A percentile compares a stretch with the other conserved stretches of the same genome.
phyloP scores from a whole-genome alignment of 2,888 invertebrate species.

The Spodoptera exigua region DNA sequence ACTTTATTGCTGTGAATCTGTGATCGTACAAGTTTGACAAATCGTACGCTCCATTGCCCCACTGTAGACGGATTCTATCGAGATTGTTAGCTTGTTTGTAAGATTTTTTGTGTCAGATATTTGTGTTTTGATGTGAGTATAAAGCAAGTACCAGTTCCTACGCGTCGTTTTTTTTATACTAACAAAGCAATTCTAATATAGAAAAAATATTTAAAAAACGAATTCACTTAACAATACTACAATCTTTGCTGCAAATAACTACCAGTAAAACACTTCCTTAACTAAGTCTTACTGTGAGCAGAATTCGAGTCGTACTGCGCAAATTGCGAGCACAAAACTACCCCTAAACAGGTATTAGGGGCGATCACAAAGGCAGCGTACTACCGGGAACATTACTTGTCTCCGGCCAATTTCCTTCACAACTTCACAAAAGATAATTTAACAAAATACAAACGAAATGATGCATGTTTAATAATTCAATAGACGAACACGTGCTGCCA shows the following conservation, averaged over 20 bases:
- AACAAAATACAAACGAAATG: conserved; percentile 66
- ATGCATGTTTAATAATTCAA: conserved; percentile 77
- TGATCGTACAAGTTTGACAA: conserved; percentile 42
- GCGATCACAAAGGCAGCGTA: conserved; percentile 45
- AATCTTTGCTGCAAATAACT: conserved; percentile 6
- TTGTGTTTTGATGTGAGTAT: background rate
- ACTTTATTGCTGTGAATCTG: conserved; percentile 44
- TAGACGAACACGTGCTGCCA: conserved; percentile 45
- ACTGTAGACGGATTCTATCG: conserved; percentile 17
- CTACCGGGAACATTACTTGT: conserved; percentile 57
- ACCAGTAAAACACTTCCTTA: conserved; percentile 11
- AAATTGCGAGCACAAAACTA: conserved; percentile 44
- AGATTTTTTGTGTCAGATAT: background rate
- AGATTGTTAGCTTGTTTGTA: conserved; percentile 13
- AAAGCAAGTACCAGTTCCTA: too few relatives aligned
- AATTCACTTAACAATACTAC: background rate
- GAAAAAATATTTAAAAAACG: too few relatives aligned
- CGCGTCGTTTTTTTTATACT: too few relatives aligned
- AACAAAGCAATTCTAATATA: too few relatives aligned
- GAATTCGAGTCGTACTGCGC: conserved; percentile 33
- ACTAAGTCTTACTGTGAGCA: conserved; percentile 24
- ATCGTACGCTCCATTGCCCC: conserved; percentile 27
- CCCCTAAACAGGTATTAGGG: conserved; percentile 53
- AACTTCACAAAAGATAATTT: conserved; percentile 78
- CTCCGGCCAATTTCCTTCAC: conserved; percentile 61